Evolutionary conservation across 2,113 vertebrate species (phyloP).

Genomic region (Burhinus oedicnemus): DNA sequence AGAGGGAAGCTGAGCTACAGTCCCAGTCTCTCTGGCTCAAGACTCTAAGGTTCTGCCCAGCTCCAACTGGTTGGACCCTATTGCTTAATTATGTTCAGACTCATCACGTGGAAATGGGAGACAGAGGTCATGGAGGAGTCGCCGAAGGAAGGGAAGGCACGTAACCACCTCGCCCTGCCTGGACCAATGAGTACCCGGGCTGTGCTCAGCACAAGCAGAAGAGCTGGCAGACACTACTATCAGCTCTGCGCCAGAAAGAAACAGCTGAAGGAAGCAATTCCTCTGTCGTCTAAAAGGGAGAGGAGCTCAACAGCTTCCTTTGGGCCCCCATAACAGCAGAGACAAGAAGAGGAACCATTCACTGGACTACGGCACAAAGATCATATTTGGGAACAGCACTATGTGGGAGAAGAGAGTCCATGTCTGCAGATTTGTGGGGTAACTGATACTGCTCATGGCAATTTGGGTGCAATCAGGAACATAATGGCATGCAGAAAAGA

Average conservation of each 20-base stretch:
- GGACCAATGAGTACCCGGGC: accelerated
- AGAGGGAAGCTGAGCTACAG: background rate
- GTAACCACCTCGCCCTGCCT: background rate
- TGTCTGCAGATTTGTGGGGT: background rate
- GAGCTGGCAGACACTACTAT: background rate
- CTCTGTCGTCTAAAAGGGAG: background rate
- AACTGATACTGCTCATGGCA: background rate
- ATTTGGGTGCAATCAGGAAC: background rate
- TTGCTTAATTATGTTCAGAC: background rate
- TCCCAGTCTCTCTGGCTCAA: background rate
- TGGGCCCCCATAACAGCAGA: background rate
- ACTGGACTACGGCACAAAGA: background rate
- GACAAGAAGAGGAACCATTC: background rate
- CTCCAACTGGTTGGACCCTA: background rate
- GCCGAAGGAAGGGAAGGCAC: background rate
- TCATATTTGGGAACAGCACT: background rate
- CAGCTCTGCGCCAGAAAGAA: background rate
- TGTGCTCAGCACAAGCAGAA: background rate
- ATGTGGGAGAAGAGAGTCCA: background rate
- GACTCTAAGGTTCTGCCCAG: background rate
- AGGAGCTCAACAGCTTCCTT: background rate
- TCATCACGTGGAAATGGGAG: background rate
- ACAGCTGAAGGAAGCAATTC: background rate
- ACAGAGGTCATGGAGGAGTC: background rate
- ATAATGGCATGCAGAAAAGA: background rate